A percentile compares a stretch with the other conserved stretches of the same genome.
Conservation (phyloP, 1,140 invertebrate species). For the Epicauta chinensis region DNA sequence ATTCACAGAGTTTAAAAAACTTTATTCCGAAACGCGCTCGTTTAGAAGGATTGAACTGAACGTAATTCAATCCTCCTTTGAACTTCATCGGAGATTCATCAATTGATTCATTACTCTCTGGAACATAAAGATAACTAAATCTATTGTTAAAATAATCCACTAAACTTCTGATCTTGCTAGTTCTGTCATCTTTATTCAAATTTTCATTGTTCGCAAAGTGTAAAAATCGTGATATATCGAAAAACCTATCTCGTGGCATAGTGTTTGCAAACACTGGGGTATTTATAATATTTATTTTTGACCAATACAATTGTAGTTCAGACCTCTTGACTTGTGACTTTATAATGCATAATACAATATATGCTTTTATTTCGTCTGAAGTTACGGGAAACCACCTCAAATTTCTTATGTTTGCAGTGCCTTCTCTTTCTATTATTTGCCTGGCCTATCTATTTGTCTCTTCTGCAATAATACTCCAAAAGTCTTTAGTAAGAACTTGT, state of each 20-base stretch:
- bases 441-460: background rate
- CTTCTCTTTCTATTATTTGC: background rate
- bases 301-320: background rate
- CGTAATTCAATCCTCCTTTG: constrained; percentile 17
- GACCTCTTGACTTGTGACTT: background rate
- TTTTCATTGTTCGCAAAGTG: background rate
- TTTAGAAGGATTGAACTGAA: constrained; percentile 20
- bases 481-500: too few species aligned
- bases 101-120: constrained; percentile 3
- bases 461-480: background rate
- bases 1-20: background rate
- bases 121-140: constrained; percentile 7
- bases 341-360: background rate
- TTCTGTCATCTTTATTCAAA: background rate
- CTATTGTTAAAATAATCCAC: constrained; percentile 1
- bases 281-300: constrained; percentile 1
- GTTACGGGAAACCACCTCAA: background rate
- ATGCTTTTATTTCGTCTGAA: background rate
- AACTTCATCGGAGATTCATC: constrained; percentile 18
- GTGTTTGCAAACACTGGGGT: background rate
- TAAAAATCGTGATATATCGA: background rate
- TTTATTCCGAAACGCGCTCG: constrained; percentile 20
- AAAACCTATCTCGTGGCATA: background rate
- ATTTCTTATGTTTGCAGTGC: background rate
- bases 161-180: constrained; percentile 5